Conservation (phyloP, 2,888 invertebrate genomes). For the Drosophila siamana region DNA sequence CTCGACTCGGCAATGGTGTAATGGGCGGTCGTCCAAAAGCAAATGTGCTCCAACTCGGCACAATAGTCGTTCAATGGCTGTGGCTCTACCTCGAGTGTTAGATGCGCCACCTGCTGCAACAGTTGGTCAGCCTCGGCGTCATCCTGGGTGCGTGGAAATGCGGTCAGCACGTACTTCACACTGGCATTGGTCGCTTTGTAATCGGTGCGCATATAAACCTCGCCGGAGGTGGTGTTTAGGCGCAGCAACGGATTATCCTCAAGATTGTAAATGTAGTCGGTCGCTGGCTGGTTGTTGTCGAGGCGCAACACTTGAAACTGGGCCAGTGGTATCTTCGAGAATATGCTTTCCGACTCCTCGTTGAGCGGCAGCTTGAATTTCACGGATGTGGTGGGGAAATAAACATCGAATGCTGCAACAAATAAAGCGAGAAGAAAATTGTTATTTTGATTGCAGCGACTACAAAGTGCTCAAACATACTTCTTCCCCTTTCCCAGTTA, state of each 20-base stretch:
- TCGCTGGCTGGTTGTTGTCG: constrained; percentile 70
- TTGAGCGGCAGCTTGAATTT: constrained; percentile 83
- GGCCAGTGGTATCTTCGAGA: constrained; percentile 83
- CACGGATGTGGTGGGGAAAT: constrained; percentile 83
- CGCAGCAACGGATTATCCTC: constrained; percentile 76
- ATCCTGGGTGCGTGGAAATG: constrained; percentile 62
- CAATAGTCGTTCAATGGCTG: constrained; percentile 78
- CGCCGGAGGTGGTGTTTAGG: constrained; percentile 83
- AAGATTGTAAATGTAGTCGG: constrained; percentile 82
- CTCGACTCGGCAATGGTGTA: constrained; percentile 82
- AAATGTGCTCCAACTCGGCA: constrained; percentile 79
- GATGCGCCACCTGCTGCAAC: constrained; percentile 75
- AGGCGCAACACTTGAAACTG: constrained; percentile 82
- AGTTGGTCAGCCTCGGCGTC: constrained; percentile 33
- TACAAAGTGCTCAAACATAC: constrained; percentile 53
- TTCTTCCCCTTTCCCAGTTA: not conserved
- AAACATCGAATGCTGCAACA: constrained; percentile 81
- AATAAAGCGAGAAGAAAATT: constrained; percentile 5
- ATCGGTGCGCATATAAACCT: constrained; percentile 82
- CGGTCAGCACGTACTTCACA: constrained; percentile 78
- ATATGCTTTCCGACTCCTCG: constrained; percentile 83
- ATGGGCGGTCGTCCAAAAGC: constrained; percentile 82
- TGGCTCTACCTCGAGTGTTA: constrained; percentile 81
- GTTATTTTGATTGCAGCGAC: constrained; percentile 3
- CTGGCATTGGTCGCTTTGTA: constrained; percentile 70